A percentile compares a stretch with the other conserved stretches of the same genome.
phyloP scores from a whole-genome alignment of 2,888 invertebrate species.

The Lasioglossum marginatum region DNA sequence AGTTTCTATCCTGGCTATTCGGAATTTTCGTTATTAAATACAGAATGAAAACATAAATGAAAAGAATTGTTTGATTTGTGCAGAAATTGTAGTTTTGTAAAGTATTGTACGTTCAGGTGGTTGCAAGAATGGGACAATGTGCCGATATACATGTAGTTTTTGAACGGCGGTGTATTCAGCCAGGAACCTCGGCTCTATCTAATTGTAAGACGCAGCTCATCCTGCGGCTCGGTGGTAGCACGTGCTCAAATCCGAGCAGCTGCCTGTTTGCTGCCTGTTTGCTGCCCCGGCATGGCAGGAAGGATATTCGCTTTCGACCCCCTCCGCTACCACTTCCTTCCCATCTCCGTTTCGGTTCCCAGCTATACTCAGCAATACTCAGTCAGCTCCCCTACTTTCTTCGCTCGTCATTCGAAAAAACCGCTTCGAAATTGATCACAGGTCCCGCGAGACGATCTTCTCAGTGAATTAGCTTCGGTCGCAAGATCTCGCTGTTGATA shows the following conservation, averaged over 20 bases:
- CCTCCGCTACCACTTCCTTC: conserved; percentile 70
- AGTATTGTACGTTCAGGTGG: background rate
- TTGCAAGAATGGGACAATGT: background rate
- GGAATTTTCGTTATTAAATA: no score
- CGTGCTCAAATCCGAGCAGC: conserved; percentile 83
- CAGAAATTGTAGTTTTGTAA: background rate
- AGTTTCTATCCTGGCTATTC: no score
- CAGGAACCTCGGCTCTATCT: conserved; percentile 58
- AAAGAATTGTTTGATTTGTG: no score
- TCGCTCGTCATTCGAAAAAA: conserved; percentile 33
- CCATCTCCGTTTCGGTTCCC: conserved; percentile 55
- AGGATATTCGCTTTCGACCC: conserved; percentile 79
- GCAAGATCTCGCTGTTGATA: no score
- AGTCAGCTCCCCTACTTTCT: conserved; percentile 36
- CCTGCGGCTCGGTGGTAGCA: conserved; percentile 78
- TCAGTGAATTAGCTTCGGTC: background rate
- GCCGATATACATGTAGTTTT: conserved; percentile 62
- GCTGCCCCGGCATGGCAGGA: conserved; percentile 68
- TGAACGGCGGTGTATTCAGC: conserved; percentile 49
- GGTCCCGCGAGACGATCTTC: background rate
- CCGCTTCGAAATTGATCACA: background rate
- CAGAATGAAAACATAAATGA: no score
- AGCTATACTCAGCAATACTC: background rate
- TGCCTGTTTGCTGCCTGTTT: conserved; percentile 78
- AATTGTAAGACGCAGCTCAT: conserved; percentile 43